Evolutionary conservation across 2,113 vertebrate genomes (phyloP).

Genomic region (Chionodraco myersi): DNA sequence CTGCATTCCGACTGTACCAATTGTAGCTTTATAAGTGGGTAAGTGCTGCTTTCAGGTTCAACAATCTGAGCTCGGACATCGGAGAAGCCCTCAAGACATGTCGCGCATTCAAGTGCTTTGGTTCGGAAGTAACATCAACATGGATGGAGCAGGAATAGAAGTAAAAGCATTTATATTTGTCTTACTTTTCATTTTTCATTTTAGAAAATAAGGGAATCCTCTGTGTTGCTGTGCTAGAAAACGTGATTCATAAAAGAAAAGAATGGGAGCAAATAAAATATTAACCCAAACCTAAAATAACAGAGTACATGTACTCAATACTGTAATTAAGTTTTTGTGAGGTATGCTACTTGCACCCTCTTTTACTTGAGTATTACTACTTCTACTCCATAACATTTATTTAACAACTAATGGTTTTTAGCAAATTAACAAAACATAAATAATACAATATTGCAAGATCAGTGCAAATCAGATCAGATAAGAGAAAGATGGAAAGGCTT

Average conservation of each 20-base stretch:
- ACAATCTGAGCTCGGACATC: conserved; percentile 51
- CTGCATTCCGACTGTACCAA: conserved; percentile 75
- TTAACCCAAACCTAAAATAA: neutral
- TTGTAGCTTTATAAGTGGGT: conserved; percentile 1
- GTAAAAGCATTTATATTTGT: neutral
- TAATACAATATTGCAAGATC: too few relatives aligned
- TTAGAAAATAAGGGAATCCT: neutral
- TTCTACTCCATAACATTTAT: too few relatives aligned
- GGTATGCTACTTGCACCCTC: too few relatives aligned
- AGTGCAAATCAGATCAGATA: too few relatives aligned
- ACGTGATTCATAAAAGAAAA: neutral
- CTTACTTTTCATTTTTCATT: neutral
- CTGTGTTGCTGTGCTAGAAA: neutral
- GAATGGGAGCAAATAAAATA: neutral
- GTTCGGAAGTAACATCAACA: conserved; percentile 44
- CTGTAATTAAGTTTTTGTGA: too few relatives aligned
- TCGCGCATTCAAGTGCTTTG: conserved; percentile 42
- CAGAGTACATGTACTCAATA: neutral
- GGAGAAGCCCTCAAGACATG: conserved; percentile 4
- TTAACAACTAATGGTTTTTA: too few relatives aligned
- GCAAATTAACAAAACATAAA: too few relatives aligned
- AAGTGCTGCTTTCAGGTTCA: conserved; percentile 51
- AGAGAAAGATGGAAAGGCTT: too few relatives aligned
- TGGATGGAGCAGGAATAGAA: neutral
- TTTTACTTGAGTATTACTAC: too few relatives aligned